A percentile compares a stretch with the other conserved stretches of the same genome.
Evolutionary conservation across 2,113 vertebrate species (phyloP).

Genomic region (Sylvietta virens): DNA sequence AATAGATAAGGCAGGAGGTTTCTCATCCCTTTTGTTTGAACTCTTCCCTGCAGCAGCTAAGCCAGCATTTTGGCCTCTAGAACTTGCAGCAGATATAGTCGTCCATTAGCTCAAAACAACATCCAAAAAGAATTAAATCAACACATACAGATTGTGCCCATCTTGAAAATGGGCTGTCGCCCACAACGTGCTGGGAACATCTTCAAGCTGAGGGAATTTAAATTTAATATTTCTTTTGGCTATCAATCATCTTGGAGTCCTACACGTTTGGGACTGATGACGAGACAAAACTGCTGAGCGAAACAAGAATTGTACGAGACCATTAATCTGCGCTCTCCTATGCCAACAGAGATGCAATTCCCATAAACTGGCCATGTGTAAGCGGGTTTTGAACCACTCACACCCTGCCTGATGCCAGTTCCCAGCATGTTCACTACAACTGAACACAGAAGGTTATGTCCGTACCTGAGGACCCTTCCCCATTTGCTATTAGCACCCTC

Average conservation of each 20-base stretch:
- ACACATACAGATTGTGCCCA: background rate
- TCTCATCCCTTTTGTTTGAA: background rate
- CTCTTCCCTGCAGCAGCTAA: background rate
- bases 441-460: background rate
- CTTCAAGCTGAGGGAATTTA: background rate
- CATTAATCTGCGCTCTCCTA: background rate
- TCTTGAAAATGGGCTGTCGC: background rate
- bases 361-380: background rate
- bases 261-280: background rate
- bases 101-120: background rate
- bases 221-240: background rate
- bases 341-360: background rate
- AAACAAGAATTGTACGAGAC: background rate
- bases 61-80: background rate
- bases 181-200: background rate
- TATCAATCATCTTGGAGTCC: background rate
- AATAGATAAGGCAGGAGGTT: conserved; percentile 23
- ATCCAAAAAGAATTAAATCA: background rate
- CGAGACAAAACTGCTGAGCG: background rate
- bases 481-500: background rate
- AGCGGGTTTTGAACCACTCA: background rate
- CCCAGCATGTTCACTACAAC: background rate
- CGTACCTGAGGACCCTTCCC: background rate
- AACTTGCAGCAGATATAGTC: background rate
- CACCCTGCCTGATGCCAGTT: background rate